Evolutionary conservation across 2,113 vertebrate species (phyloP).

Genomic region (Emydura subglobosa): DNA sequence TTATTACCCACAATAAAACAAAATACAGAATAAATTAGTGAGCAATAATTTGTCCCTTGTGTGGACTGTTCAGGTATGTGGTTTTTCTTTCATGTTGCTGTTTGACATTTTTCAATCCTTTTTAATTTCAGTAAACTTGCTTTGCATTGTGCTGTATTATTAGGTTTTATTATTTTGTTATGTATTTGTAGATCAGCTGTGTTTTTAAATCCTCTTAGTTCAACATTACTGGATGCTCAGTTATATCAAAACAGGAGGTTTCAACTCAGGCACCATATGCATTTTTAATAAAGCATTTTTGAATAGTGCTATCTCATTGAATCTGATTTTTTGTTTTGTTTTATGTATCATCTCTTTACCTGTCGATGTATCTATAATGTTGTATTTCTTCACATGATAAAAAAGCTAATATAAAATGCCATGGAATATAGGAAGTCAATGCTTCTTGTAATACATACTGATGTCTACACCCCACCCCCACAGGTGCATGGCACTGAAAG

Average conservation of each 20-base stretch:
- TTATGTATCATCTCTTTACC: not conserved
- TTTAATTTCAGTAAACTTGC: slow-evolving; percentile 1
- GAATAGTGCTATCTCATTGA: not conserved
- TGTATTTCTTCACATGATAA: not conserved
- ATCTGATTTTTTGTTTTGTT: not conserved
- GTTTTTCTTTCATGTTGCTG: not conserved
- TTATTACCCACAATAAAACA: not conserved
- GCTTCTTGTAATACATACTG: not conserved
- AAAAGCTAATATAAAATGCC: not conserved
- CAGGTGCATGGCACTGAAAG: not conserved
- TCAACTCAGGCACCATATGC: not conserved
- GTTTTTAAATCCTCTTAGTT: not conserved
- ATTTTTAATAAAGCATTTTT: not conserved
- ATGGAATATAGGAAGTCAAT: not conserved
- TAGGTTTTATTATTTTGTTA: slow-evolving; percentile 2
- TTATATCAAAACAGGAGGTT: not conserved
- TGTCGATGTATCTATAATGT: not conserved
- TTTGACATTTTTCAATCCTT: not conserved
- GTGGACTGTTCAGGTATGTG: not conserved
- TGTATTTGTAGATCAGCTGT: not conserved
- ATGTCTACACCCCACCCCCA: not conserved
- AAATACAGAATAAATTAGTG: not conserved
- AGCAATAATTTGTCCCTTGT: not conserved
- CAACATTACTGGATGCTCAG: not conserved
- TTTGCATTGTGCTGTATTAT: not conserved